Conservation (phyloP, 2,113 vertebrate species). For the Pterophyllum scalare region DNA sequence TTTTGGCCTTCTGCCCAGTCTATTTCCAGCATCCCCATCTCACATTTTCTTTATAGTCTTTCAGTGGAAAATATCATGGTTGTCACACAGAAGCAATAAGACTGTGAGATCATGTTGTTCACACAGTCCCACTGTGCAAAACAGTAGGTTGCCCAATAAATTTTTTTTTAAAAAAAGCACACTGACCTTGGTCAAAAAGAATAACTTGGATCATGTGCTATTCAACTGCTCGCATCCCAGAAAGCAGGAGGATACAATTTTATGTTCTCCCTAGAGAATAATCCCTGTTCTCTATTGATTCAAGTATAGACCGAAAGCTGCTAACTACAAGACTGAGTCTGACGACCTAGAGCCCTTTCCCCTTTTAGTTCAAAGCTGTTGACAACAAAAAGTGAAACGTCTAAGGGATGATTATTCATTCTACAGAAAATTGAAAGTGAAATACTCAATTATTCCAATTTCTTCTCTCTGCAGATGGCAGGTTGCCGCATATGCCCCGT, state of each 20-base stretch:
- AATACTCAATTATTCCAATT: conserved; percentile 37
- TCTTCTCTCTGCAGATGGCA: conserved; percentile 83
- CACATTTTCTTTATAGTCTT: conserved; percentile 63
- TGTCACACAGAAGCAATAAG: conserved; percentile 55
- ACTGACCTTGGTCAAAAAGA: conserved; percentile 47
- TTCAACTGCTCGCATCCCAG: conserved; percentile 31
- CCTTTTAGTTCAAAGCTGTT: conserved; percentile 47
- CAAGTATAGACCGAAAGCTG: conserved; percentile 56
- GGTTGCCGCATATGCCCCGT: conserved; percentile 86
- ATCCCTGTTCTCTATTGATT: conserved; percentile 69
- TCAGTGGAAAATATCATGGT: conserved; percentile 57
- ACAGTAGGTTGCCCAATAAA: conserved; percentile 38
- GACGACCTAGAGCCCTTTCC: conserved; percentile 35
- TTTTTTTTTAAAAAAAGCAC: conserved; percentile 16
- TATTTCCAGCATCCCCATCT: conserved; percentile 73
- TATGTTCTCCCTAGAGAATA: conserved; percentile 44
- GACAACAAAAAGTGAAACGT: conserved; percentile 22
- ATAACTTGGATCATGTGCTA: conserved; percentile 47
- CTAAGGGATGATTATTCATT: not conserved
- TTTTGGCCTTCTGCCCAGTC: conserved; percentile 72
- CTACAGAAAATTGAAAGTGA: not conserved
- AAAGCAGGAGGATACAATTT: conserved; percentile 49
- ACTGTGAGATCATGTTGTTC: conserved; percentile 55
- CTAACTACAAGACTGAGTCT: conserved; percentile 55
- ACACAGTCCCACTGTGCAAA: conserved; percentile 46